Conservation (phyloP, 2,113 vertebrate species). For the Ctenodactylus gundi region DNA sequence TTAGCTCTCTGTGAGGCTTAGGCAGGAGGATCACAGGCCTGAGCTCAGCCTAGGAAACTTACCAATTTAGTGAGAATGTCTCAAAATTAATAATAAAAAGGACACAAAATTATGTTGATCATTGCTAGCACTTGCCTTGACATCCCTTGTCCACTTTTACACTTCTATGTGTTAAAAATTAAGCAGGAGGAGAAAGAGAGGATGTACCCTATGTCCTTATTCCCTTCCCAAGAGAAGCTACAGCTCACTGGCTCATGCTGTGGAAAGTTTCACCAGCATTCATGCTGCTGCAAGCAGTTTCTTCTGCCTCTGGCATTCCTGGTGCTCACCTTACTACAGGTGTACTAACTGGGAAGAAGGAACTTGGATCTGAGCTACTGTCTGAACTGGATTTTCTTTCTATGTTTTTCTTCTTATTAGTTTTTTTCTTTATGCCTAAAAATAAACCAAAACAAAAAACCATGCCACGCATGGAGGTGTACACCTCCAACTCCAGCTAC, state of each 20-base stretch:
- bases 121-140: too few relatives aligned
- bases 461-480: not conserved
- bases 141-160: not conserved
- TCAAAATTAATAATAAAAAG: too few relatives aligned
- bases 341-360: not conserved
- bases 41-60: too few relatives aligned
- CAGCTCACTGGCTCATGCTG: not conserved
- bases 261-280: not conserved
- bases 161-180: not conserved
- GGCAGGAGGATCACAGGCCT: too few relatives aligned
- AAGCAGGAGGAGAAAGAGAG: not conserved
- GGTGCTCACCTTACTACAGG: not conserved
- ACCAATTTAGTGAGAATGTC: too few relatives aligned
- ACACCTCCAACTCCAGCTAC: not conserved
- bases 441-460: not conserved
- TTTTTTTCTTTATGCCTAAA: not conserved
- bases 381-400: not conserved
- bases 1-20: too few relatives aligned
- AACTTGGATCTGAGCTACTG: not conserved
- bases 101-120: fast-evolving
- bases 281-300: not conserved
- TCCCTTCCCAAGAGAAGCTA: not conserved
- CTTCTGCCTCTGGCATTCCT: not conserved
- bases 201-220: too few relatives aligned
- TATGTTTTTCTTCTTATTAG: not conserved